Percentiles rank a stretch among this genome's conserved stretches.
These are phyloP conservation scores for Trichogramma evanescens DNA, from an alignment of 2,888 invertebrate species.

Conservation along the genomic window DNA sequence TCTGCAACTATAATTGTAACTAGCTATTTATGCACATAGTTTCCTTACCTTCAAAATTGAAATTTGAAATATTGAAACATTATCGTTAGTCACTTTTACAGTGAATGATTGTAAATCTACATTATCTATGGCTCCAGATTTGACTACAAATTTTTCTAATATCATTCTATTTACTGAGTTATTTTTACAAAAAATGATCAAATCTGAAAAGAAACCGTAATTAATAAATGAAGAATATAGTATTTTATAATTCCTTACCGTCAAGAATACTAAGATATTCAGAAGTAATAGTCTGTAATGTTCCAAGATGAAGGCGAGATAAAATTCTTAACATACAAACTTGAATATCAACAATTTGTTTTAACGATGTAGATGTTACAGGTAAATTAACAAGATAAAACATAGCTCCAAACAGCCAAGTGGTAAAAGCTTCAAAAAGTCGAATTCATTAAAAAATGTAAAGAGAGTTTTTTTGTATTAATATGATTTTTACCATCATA, in stretches of 20 bases:
- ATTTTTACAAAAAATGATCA: conserved; percentile 29
- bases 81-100: conserved; percentile 27
- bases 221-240: conserved; percentile 33
- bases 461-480: background rate
- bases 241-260: conserved; percentile 26
- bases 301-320: conserved; percentile 31
- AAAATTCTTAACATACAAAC: conserved; percentile 39
- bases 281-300: conserved; percentile 32
- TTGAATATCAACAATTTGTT: conserved; percentile 37
- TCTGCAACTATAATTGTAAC: conserved; percentile 3
- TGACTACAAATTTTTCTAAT: conserved; percentile 29
- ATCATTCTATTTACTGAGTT: conserved; percentile 8
- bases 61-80: conserved; percentile 27
- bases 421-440: conserved; percentile 52
- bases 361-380: conserved; percentile 30
- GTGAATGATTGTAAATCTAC: conserved; percentile 33
- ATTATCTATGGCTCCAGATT: conserved; percentile 30
- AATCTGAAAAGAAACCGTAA: conserved; percentile 33
- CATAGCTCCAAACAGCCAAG: conserved; percentile 62
- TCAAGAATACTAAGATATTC: conserved; percentile 36
- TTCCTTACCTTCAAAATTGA: conserved; percentile 33
- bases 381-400: conserved; percentile 57
- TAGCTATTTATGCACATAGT: background rate
- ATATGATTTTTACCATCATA: conserved; percentile 31
- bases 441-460: background rate